Conservation (phyloP, 1,140 invertebrate species). For the Saccostrea cuccullata region DNA sequence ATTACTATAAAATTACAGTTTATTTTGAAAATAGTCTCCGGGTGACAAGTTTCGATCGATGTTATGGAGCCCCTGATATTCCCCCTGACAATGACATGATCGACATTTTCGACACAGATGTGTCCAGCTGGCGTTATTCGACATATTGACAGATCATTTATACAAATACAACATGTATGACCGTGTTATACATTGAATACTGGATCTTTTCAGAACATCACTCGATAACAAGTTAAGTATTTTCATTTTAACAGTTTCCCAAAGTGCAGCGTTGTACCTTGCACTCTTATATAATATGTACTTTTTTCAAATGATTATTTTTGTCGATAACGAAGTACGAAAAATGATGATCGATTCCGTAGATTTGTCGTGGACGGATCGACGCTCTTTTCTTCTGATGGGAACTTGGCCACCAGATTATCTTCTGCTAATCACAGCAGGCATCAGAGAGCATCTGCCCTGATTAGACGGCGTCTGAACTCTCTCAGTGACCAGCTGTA, state of each 20-base stretch:
- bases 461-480: background rate
- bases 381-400: background rate
- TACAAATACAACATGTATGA: background rate
- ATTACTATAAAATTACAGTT: too few species aligned
- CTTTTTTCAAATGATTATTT: background rate
- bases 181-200: background rate
- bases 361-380: background rate
- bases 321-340: background rate
- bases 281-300: background rate
- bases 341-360: background rate
- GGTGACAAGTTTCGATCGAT: background rate
- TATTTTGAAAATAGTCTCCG: too few species aligned
- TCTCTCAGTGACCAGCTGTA: constrained; percentile 10
- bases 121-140: background rate
- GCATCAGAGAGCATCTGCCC: background rate
- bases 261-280: background rate
- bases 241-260: too few species aligned
- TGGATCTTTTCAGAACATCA: too few species aligned
- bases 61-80: background rate
- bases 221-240: too few species aligned
- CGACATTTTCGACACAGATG: background rate
- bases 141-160: background rate
- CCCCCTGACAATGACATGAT: background rate
- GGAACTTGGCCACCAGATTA: background rate
- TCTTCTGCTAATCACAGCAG: background rate